A percentile compares a stretch with the other conserved stretches of the same genome.
Evolutionary conservation across 2,113 vertebrate species (phyloP).

Genomic region (Dipodomys spectabilis): DNA sequence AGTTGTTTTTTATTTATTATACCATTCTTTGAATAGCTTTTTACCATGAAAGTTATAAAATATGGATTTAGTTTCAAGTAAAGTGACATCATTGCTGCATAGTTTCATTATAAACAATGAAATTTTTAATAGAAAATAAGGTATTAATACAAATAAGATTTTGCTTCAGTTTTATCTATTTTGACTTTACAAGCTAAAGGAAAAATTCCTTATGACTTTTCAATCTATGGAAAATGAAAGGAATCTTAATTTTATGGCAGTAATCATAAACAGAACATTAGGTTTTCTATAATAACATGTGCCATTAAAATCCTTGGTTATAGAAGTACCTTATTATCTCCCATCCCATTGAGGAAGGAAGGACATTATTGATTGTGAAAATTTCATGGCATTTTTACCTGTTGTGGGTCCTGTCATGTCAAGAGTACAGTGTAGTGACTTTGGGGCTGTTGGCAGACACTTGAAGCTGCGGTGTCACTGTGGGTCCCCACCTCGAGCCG

Average conservation of each 20-base stretch:
- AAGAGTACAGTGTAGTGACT: constrained; percentile 76
- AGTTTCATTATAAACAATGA: constrained; percentile 26
- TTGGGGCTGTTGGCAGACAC: constrained; percentile 80
- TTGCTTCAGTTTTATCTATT: constrained; percentile 32
- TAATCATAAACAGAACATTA: constrained; percentile 74
- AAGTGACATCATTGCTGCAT: constrained; percentile 13
- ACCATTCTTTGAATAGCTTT: background rate
- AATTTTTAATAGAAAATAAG: background rate
- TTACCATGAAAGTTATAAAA: background rate
- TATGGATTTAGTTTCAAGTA: constrained; percentile 37
- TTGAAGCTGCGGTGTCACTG: constrained; percentile 81
- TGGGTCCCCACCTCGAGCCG: constrained; percentile 82
- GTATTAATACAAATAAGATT: constrained; percentile 7
- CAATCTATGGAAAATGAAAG: constrained; percentile 51
- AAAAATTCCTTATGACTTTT: constrained; percentile 43
- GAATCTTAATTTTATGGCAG: constrained; percentile 71
- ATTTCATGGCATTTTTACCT: constrained; percentile 83
- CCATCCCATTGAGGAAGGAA: background rate
- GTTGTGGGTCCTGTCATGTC: constrained; percentile 86
- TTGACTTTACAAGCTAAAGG: constrained; percentile 57
- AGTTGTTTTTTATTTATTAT: background rate
- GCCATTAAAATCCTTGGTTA: constrained; percentile 69
- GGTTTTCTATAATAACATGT: constrained; percentile 69
- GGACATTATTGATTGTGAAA: constrained; percentile 36
- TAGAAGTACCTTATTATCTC: background rate